Percentiles rank a stretch among this genome's conserved stretches.
These are phyloP conservation scores for Ancistrus triradiatus DNA, from an alignment of 2,113 vertebrate genomes.

Conservation along the genomic window DNA sequence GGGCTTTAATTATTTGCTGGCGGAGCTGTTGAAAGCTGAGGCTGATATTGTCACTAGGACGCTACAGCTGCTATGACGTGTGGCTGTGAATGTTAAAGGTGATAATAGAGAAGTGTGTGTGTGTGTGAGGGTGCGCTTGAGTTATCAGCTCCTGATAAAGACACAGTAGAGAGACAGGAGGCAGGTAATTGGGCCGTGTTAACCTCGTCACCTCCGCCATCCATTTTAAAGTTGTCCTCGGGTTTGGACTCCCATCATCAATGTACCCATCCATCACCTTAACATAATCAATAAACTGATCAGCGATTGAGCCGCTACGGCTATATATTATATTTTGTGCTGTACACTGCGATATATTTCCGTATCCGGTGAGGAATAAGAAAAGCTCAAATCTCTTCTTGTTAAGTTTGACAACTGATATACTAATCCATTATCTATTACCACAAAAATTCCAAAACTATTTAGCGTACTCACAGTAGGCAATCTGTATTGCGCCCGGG, in stretches of 20 bases:
- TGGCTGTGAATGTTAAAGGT: slow-evolving; percentile 67
- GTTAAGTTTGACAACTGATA: too few species aligned
- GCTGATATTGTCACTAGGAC: slow-evolving; percentile 67
- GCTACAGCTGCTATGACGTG: slow-evolving; percentile 64
- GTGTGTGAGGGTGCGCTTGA: slow-evolving; percentile 1
- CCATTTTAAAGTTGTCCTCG: slow-evolving; percentile 25
- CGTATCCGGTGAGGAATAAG: too few species aligned
- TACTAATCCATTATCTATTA: too few species aligned
- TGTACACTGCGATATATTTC: too few species aligned
- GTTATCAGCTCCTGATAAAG: slow-evolving; percentile 37
- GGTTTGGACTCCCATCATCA: slow-evolving; percentile 18
- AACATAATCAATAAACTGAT: slow-evolving; percentile 29
- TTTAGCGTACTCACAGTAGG: too few species aligned
- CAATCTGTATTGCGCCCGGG: too few species aligned
- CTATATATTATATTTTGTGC: slow-evolving; percentile 12
- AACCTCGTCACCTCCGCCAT: slow-evolving; percentile 27
- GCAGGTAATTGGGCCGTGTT: slow-evolving; percentile 38
- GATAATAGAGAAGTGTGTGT: slow-evolving; percentile 41
- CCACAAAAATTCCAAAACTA: too few species aligned
- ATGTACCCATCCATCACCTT: slow-evolving; percentile 31
- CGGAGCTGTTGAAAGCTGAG: slow-evolving; percentile 55
- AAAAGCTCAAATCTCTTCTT: too few species aligned
- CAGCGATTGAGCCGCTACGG: slow-evolving; percentile 22
- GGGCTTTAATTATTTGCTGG: slow-evolving; percentile 75
- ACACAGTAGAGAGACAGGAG: slow-evolving; percentile 22